phyloP scores from a whole-genome alignment of 2,113 vertebrate species.

The Eublepharis macularius region DNA sequence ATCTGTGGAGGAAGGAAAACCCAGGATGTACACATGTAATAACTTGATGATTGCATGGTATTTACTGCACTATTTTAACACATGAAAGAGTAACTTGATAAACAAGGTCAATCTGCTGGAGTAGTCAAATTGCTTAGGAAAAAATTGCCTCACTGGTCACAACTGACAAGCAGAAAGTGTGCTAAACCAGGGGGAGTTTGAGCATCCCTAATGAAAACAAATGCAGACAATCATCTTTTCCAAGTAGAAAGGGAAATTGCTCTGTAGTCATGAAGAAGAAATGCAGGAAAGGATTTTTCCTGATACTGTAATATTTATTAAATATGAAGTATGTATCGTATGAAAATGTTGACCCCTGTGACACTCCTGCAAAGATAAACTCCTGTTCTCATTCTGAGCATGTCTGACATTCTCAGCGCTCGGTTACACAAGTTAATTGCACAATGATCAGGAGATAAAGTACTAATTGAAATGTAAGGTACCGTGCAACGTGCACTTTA shows the following conservation, averaged over 20 bases:
- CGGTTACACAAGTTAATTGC: slow-evolving; percentile 29
- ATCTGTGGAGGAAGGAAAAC: too few species aligned
- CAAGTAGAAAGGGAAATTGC: neutral
- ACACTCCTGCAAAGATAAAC: neutral
- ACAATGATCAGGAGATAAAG: slow-evolving; percentile 16
- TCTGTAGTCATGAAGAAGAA: neutral
- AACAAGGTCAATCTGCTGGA: too few species aligned
- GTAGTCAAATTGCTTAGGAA: too few species aligned
- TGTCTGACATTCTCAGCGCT: neutral
- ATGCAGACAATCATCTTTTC: neutral
- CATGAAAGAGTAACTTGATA: too few species aligned
- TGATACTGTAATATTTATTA: neutral
- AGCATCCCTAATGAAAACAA: neutral
- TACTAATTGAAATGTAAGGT: slow-evolving; percentile 27
- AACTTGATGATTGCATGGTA: too few species aligned
- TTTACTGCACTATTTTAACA: too few species aligned
- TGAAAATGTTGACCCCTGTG: slow-evolving; percentile 18
- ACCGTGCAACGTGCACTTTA: slow-evolving; percentile 29
- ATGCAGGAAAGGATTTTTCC: neutral
- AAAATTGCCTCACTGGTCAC: too few species aligned
- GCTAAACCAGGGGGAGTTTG: too few species aligned
- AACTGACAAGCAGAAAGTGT: too few species aligned
- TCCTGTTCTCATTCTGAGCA: slow-evolving; percentile 13
- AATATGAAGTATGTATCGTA: neutral
- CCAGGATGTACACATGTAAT: too few species aligned